Evolutionary conservation across 2,797 vertebrate species (phyloP).

Genomic region (Mormyrus hasselquistii): DNA sequence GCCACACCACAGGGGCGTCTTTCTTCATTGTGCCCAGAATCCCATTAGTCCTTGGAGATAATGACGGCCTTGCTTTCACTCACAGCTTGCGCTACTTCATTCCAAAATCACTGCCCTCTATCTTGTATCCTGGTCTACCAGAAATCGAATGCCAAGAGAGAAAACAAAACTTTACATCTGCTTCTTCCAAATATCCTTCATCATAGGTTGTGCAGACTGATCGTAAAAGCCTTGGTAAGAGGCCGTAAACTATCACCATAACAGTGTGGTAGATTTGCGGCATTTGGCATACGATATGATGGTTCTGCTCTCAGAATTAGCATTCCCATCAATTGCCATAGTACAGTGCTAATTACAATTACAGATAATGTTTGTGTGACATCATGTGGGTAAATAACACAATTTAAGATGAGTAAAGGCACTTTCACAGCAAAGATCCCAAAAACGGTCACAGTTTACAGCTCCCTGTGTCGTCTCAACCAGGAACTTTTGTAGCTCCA

Average conservation of each 20-base stretch:
- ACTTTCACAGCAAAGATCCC: neutral
- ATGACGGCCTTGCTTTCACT: neutral
- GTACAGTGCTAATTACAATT: neutral
- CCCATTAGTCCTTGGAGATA: constrained; percentile 9
- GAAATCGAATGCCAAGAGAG: neutral
- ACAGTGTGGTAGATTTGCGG: neutral
- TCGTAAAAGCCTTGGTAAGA: neutral
- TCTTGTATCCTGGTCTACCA: neutral
- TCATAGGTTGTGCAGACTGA: neutral
- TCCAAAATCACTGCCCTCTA: neutral
- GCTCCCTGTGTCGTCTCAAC: neutral
- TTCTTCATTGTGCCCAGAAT: constrained; percentile 12
- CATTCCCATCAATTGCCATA: neutral
- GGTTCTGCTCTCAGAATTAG: neutral
- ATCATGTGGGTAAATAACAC: neutral
- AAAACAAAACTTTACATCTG: constrained; percentile 3
- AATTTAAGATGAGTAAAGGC: neutral
- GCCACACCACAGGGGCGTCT: neutral
- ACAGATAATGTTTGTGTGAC: neutral
- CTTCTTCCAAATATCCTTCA: neutral
- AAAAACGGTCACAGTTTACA: neutral
- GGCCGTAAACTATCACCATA: neutral
- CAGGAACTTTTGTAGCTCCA: neutral
- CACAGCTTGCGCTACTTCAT: neutral
- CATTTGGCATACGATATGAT: neutral